Percentiles rank a stretch among this genome's conserved stretches.
Conservation (phyloP, 2,113 vertebrate genomes). For the Saguinus midas region DNA sequence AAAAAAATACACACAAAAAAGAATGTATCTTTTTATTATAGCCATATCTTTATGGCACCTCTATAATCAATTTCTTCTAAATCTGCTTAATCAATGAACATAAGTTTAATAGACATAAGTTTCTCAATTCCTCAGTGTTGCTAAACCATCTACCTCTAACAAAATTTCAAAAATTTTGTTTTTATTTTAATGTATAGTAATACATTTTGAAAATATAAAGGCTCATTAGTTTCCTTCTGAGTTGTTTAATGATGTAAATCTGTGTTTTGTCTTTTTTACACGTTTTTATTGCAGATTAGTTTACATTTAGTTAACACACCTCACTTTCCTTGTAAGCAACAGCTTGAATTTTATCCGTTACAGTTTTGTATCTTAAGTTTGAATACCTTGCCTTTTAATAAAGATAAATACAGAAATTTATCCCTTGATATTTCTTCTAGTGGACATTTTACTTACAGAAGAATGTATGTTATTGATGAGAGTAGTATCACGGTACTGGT, state of each 20-base stretch:
- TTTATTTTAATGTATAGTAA: background rate
- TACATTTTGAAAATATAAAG: background rate
- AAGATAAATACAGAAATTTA: background rate
- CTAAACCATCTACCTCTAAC: background rate
- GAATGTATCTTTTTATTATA: background rate
- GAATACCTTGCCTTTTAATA: background rate
- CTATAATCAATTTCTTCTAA: background rate
- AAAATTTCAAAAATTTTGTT: background rate
- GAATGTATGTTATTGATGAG: background rate
- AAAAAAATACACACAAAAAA: no score
- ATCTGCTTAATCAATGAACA: background rate
- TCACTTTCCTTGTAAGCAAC: background rate
- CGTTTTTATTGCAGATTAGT: background rate
- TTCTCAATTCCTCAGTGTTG: background rate
- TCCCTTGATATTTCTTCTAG: background rate
- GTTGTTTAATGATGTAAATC: background rate
- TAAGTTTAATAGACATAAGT: background rate
- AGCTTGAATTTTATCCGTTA: background rate
- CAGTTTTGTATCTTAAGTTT: background rate
- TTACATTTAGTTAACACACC: background rate
- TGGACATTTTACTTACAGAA: background rate
- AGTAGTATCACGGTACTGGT: background rate
- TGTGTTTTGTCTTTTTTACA: background rate
- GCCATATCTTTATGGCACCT: background rate
- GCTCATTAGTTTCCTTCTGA: background rate